A percentile compares a stretch with the other conserved stretches of the same genome.
Conservation (phyloP, 2,888 invertebrate species). For the Acrobasis suavella region DNA sequence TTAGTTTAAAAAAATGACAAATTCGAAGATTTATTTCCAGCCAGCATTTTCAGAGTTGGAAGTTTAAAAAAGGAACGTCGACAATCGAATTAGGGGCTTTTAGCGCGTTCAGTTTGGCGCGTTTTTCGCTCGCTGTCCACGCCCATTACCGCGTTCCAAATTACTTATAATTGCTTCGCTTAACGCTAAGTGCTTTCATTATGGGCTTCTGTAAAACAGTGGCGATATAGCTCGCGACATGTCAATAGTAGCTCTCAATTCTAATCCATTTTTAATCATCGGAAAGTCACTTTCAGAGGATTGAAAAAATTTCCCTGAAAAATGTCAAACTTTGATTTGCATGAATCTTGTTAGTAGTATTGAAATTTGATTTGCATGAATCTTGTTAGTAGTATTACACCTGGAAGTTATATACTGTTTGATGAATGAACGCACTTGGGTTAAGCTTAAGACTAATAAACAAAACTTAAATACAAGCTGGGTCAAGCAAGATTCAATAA, state of each 20-base stretch:
- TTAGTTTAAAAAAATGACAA: conserved; percentile 32
- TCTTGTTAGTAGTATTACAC: too few species aligned
- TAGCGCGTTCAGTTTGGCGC: conserved; percentile 74
- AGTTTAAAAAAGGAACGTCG: conserved; percentile 71
- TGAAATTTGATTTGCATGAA: background rate
- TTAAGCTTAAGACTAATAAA: too few species aligned
- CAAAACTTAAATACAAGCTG: too few species aligned
- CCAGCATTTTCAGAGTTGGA: conserved; percentile 43
- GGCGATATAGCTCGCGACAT: conserved; percentile 56
- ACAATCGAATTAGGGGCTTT: conserved; percentile 81
- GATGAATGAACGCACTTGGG: too few species aligned
- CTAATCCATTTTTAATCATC: conserved; percentile 49
- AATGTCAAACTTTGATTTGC: background rate
- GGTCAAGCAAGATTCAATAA: too few species aligned
- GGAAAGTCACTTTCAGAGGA: background rate
- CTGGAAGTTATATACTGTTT: too few species aligned
- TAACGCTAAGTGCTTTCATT: conserved; percentile 82
- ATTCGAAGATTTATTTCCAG: conserved; percentile 47
- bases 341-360: background rate
- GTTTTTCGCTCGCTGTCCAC: conserved; percentile 81
- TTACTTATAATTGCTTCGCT: conserved; percentile 82
- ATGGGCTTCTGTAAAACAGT: conserved; percentile 64
- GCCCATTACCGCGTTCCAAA: conserved; percentile 77
- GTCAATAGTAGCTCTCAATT: conserved; percentile 57
- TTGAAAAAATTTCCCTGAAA: background rate